phyloP scores from a whole-genome alignment of 2,888 invertebrate genomes.

The Meiosimyza decipiens region DNA sequence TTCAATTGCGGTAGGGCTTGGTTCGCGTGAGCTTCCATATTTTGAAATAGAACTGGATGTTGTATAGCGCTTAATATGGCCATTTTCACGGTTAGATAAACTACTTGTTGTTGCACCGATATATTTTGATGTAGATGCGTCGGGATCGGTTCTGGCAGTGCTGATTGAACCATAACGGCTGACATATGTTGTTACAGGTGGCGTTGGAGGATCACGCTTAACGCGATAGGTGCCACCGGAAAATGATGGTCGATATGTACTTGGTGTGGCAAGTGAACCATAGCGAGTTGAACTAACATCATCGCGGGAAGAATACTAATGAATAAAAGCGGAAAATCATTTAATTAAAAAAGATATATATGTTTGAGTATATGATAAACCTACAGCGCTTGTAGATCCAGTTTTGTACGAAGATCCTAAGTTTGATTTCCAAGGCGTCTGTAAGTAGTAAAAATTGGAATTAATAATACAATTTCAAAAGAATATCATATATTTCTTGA shows the following conservation, averaged over 20 bases:
- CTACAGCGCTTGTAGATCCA: constrained; percentile 56
- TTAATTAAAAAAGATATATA: not conserved
- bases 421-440: constrained; percentile 65
- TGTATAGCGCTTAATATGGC: constrained; percentile 55
- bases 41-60: constrained; percentile 53
- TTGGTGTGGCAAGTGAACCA: constrained; percentile 60
- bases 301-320: constrained; percentile 62
- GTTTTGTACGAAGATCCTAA: constrained; percentile 62
- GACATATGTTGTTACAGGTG: constrained; percentile 53
- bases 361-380: constrained; percentile 34
- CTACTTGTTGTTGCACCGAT: not conserved
- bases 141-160: constrained; percentile 41
- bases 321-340: not conserved
- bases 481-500: too few relatives aligned
- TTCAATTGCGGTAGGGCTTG: constrained; percentile 62
- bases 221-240: constrained; percentile 66
- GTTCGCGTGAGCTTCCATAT: constrained; percentile 62
- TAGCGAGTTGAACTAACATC: constrained; percentile 56
- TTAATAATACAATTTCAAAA: too few relatives aligned
- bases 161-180: constrained; percentile 58
- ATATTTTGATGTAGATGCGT: constrained; percentile 14
- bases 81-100: constrained; percentile 1
- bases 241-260: constrained; percentile 65
- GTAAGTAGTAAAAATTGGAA: constrained; percentile 37
- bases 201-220: constrained; percentile 60